Conservation (phyloP, 2,113 vertebrate genomes). For the Nothoprocta perdicaria region DNA sequence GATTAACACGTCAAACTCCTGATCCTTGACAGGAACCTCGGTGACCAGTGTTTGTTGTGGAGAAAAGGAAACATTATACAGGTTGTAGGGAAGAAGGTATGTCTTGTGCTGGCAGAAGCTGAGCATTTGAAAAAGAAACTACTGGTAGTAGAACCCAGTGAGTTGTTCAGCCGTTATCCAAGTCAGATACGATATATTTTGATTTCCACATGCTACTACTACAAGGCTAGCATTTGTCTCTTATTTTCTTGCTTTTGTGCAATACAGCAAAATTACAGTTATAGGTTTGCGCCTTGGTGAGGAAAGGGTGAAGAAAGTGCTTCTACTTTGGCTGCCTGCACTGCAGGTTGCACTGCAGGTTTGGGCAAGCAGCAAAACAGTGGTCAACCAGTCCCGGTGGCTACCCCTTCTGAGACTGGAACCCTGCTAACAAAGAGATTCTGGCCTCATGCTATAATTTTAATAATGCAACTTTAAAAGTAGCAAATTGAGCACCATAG, state of each 20-base stretch:
- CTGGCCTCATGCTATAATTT: neutral
- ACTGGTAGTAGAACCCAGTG: neutral
- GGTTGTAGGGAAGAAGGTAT: neutral
- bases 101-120: neutral
- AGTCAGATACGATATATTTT: neutral
- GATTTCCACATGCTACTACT: neutral
- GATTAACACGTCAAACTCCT: neutral
- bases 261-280: neutral
- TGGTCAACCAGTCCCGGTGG: neutral
- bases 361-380: neutral
- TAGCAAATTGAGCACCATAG: neutral
- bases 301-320: neutral
- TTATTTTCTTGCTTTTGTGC: neutral
- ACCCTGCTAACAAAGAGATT: neutral
- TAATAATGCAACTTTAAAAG: neutral
- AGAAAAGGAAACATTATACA: neutral
- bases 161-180: neutral
- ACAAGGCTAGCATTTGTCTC: neutral
- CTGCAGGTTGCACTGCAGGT: fast-evolving
- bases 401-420: neutral
- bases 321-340: neutral
- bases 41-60: constrained; percentile 31
- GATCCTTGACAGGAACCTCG: neutral
- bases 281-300: neutral
- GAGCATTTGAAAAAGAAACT: neutral